These are phyloP conservation scores for Daktulosphaira vitifoliae DNA, from an alignment of 1,140 invertebrate species.

Conservation along the genomic window DNA sequence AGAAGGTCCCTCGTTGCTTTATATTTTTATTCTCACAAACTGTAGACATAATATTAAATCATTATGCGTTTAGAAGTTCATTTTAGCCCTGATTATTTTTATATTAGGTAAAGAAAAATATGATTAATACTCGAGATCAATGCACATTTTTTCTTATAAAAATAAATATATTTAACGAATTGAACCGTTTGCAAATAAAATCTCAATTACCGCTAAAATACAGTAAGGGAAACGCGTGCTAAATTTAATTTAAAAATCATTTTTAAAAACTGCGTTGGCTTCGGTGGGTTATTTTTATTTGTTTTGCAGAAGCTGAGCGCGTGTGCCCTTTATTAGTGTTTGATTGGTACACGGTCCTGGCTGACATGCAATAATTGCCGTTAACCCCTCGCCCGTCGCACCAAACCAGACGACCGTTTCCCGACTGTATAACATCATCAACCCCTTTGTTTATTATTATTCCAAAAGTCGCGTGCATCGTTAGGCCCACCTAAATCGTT, in stretches of 20 bases:
- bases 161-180: neutral
- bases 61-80: neutral
- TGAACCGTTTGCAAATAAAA: neutral
- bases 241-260: conserved; percentile 32
- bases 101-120: neutral
- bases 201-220: neutral
- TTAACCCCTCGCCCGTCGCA: conserved; percentile 1
- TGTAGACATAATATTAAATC: too few relatives aligned
- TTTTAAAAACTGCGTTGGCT: conserved; percentile 17
- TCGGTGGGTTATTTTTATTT: conserved; percentile 22
- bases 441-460: conserved; percentile 34
- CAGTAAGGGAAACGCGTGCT: conserved; percentile 1
- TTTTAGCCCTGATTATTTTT: neutral
- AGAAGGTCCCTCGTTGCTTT: neutral
- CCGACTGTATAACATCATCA: conserved; percentile 2
- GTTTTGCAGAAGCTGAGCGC: conserved; percentile 24
- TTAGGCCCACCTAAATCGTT: conserved; percentile 30
- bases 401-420: neutral
- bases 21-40: neutral
- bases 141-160: too few relatives aligned
- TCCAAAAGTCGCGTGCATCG: conserved; percentile 32
- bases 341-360: conserved; percentile 21
- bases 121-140: too few relatives aligned
- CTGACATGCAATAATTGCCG: conserved; percentile 31
- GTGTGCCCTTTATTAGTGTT: conserved; percentile 32